phyloP scores from a whole-genome alignment of 2,888 invertebrate species.

The Tipula unca region DNA sequence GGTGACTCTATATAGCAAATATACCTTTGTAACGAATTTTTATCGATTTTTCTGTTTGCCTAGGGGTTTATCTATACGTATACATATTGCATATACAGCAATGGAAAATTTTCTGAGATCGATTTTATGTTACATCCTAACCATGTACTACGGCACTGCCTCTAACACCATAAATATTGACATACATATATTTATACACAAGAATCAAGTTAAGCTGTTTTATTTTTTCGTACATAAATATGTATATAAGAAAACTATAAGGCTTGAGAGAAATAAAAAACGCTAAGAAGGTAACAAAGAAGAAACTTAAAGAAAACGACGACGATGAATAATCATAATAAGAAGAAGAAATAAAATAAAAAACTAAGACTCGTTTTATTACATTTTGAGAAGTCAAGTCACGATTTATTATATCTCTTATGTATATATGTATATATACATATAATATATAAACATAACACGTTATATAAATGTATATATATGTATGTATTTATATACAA shows the following conservation, averaged over 20 bases:
- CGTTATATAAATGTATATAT: background rate
- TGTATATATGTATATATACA: background rate
- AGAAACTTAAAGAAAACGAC: background rate
- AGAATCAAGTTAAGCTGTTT: background rate
- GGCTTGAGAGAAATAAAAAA: background rate
- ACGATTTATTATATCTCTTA: background rate
- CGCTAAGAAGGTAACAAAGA: background rate
- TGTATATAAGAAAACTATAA: background rate
- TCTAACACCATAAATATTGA: background rate
- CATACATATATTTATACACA: background rate
- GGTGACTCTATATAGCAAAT: background rate
- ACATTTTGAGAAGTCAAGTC: conserved; percentile 14
- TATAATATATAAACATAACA: background rate
- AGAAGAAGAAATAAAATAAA: background rate
- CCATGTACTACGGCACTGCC: background rate
- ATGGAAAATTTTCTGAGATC: background rate
- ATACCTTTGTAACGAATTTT: too few species aligned
- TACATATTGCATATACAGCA: background rate
- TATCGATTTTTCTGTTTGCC: background rate
- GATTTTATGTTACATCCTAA: background rate
- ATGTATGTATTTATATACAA: background rate
- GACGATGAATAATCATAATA: background rate
- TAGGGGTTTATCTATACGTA: too few species aligned
- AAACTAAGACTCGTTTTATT: conserved; percentile 2
- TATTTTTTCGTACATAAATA: background rate